These are phyloP conservation scores for Melanotaenia duboulayi DNA, from an alignment of 2,113 vertebrate species.

Conservation along the genomic window DNA sequence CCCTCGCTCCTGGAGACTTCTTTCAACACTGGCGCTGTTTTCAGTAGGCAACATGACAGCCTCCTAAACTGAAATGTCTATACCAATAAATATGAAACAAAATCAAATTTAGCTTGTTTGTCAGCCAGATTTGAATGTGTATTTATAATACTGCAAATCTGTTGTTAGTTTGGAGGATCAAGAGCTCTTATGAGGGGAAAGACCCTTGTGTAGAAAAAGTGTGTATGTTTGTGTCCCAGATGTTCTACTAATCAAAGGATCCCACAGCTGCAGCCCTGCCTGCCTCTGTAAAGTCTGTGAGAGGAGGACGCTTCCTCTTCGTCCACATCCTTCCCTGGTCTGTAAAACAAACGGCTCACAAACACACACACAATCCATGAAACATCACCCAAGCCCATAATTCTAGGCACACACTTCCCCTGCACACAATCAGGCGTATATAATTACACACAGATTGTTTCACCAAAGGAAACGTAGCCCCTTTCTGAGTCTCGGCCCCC, in stretches of 20 bases:
- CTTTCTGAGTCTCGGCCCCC: constrained; percentile 49
- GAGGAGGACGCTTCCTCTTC: constrained; percentile 74
- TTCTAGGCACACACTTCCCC: constrained; percentile 75
- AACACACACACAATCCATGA: constrained; percentile 43
- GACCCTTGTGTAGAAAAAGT: constrained; percentile 3
- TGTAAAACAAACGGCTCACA: constrained; percentile 71
- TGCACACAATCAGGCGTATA: constrained; percentile 77
- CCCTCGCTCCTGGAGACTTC: constrained; percentile 50
- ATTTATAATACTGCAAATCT: constrained; percentile 12
- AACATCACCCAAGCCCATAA: constrained; percentile 62
- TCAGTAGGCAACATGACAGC: constrained; percentile 6
- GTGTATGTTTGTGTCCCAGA: constrained; percentile 65
- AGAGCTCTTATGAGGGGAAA: background rate
- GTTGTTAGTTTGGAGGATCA: constrained; percentile 26
- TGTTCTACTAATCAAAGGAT: constrained; percentile 76
- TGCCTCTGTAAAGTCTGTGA: constrained; percentile 59
- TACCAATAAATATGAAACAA: background rate
- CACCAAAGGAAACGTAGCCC: constrained; percentile 69
- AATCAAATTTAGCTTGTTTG: constrained; percentile 28
- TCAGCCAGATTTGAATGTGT: constrained; percentile 6
- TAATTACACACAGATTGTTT: constrained; percentile 81
- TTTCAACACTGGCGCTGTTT: background rate
- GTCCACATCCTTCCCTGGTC: constrained; percentile 81
- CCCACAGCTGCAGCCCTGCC: constrained; percentile 73
- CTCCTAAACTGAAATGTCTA: background rate